Evolutionary conservation across 2,797 vertebrate genomes (phyloP).

Genomic region (Parauchenoglanis punctatus): DNA sequence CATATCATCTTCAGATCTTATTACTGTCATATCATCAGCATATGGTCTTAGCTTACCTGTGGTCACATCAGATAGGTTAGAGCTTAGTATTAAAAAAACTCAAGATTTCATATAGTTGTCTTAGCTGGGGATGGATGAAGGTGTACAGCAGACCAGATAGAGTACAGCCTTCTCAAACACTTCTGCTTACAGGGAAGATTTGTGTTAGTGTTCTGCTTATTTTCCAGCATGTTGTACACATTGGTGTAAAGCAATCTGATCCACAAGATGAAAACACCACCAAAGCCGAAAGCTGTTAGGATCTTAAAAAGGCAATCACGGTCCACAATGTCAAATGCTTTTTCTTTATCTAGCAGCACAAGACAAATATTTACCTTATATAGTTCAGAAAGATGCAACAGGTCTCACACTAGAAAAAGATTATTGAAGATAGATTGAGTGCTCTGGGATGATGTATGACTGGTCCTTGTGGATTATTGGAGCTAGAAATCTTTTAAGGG

Average conservation of each 20-base stretch:
- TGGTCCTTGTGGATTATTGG: background rate
- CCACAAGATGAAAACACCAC: background rate
- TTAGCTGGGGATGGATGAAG: no score
- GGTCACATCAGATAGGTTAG: background rate
- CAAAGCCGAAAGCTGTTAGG: background rate
- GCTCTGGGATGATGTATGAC: background rate
- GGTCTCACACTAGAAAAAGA: background rate
- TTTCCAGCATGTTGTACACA: background rate
- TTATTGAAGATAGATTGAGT: slow-evolving; percentile 14
- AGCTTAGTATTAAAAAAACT: no score
- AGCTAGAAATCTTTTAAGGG: background rate
- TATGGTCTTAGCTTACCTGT: background rate
- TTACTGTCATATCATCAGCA: background rate
- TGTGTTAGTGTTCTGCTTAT: background rate
- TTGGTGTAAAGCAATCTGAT: background rate
- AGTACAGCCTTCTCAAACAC: background rate
- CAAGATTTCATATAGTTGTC: background rate
- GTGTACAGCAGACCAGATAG: background rate
- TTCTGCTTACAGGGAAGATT: slow-evolving; percentile 13
- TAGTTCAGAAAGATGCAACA: background rate
- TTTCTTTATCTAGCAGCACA: slow-evolving; percentile 10
- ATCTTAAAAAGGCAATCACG: background rate
- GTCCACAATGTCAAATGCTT: slow-evolving; percentile 23
- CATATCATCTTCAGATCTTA: no score
- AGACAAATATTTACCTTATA: background rate